Percentiles rank a stretch among this genome's conserved stretches.
These are phyloP conservation scores for Neuroscelio doddi DNA, from an alignment of 2,888 invertebrate species.

Conservation along the genomic window DNA sequence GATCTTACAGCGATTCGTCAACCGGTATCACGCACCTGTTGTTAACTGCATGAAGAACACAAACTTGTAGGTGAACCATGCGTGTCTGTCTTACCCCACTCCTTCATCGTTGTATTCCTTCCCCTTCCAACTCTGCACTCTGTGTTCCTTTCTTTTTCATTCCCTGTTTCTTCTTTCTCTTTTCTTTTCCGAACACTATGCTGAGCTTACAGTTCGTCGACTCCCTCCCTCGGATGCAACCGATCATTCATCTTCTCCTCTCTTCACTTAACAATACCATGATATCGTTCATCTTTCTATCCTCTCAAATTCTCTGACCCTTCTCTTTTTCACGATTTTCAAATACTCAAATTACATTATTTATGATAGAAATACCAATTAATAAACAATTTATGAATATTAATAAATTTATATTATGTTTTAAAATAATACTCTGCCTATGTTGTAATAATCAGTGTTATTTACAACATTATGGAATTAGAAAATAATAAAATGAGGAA, in stretches of 20 bases:
- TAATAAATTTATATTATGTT: too few relatives aligned
- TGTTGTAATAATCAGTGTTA: too few relatives aligned
- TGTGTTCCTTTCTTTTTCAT: conserved; percentile 10
- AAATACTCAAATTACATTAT: background rate
- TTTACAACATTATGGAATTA: too few relatives aligned
- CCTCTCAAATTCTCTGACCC: conserved; percentile 39
- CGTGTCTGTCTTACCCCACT: conserved; percentile 29
- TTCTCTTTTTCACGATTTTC: conserved; percentile 15
- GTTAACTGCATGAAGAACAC: conserved; percentile 35
- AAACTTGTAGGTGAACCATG: conserved; percentile 28
- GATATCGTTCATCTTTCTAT: conserved; percentile 36
- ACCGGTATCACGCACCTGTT: conserved; percentile 40
- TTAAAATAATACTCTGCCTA: too few relatives aligned
- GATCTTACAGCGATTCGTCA: conserved; percentile 27
- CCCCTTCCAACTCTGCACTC: conserved; percentile 9
- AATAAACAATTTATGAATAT: too few relatives aligned
- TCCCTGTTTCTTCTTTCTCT: conserved; percentile 17
- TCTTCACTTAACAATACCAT: conserved; percentile 36
- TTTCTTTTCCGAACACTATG: conserved; percentile 25
- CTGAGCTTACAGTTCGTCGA: conserved; percentile 31
- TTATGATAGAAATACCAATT: too few relatives aligned
- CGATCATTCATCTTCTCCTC: conserved; percentile 45
- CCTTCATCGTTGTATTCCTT: conserved; percentile 18
- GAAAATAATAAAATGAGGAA: too few relatives aligned
- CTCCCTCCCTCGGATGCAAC: conserved; percentile 33